Percentiles rank a stretch among this genome's conserved stretches.
phyloP scores from a whole-genome alignment of 2,797 vertebrate species.

The Eurystomus glaucurus region DNA sequence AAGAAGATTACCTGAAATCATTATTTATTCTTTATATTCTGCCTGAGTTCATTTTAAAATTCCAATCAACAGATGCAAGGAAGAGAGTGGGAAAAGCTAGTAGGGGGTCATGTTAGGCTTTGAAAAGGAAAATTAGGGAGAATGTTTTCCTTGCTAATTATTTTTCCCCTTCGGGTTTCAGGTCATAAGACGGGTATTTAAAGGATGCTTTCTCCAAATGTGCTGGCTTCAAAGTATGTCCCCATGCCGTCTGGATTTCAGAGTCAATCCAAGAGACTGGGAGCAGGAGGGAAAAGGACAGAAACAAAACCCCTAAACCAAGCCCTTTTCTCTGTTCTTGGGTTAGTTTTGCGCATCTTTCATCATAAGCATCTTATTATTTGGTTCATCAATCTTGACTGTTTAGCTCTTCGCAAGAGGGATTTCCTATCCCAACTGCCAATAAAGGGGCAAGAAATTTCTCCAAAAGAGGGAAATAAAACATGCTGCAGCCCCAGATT shows the following conservation, averaged over 20 bases:
- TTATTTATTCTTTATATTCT: slow-evolving; percentile 50
- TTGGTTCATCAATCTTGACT: slow-evolving; percentile 11
- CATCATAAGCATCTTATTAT: slow-evolving; percentile 10
- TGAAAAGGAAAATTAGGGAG: slow-evolving; percentile 34
- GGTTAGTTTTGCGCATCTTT: slow-evolving; percentile 27
- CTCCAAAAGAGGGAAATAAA: background rate
- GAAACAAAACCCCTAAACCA: background rate
- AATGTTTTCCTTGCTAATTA: slow-evolving; percentile 22
- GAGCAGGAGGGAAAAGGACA: background rate
- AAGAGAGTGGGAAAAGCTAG: slow-evolving; percentile 14
- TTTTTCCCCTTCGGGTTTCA: slow-evolving; percentile 30
- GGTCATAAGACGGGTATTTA: slow-evolving; percentile 9
- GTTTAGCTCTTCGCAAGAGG: background rate
- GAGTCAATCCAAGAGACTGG: background rate
- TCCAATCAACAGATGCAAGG: slow-evolving; percentile 64
- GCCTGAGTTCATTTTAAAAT: slow-evolving; percentile 74
- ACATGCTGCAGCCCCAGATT: background rate
- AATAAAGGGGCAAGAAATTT: background rate
- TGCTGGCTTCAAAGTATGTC: background rate
- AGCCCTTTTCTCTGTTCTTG: background rate
- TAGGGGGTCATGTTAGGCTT: slow-evolving; percentile 10
- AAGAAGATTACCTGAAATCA: slow-evolving; percentile 71
- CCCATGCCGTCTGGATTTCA: background rate
- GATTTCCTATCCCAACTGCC: background rate
- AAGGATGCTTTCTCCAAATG: background rate